These are phyloP conservation scores for Unio delphinus DNA, from an alignment of 2,888 invertebrate species.

Conservation along the genomic window DNA sequence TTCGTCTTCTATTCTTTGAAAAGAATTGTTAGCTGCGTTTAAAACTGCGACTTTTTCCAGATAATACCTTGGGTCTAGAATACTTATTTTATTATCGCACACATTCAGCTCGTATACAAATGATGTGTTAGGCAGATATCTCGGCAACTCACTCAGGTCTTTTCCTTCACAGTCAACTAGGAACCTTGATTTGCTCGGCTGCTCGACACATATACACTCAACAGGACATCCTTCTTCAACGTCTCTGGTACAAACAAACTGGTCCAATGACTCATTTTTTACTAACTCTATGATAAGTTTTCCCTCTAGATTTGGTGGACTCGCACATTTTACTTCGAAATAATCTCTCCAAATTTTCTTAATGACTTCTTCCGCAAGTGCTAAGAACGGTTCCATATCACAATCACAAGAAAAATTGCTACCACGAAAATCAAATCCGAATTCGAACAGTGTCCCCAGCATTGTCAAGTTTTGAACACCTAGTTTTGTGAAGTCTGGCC, in stretches of 20 bases:
- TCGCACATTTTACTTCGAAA: slow-evolving; percentile 16
- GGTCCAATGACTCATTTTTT: neutral
- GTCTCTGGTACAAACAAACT: slow-evolving; percentile 3
- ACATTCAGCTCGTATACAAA: slow-evolving; percentile 1
- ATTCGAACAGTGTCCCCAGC: slow-evolving; percentile 14
- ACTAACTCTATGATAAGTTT: neutral
- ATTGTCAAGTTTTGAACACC: slow-evolving; percentile 9
- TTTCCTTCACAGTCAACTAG: slow-evolving; percentile 5
- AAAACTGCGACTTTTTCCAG: neutral
- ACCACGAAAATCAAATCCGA: slow-evolving; percentile 22
- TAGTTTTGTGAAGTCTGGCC: slow-evolving; percentile 20
- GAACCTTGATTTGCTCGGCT: neutral
- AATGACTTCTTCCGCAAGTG: slow-evolving; percentile 9
- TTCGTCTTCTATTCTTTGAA: too few species aligned
- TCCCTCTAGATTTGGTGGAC: slow-evolving; percentile 9
- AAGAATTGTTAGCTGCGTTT: neutral
- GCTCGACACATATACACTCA: slow-evolving; percentile 2
- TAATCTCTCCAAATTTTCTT: slow-evolving; percentile 20
- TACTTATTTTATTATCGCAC: slow-evolving; percentile 4
- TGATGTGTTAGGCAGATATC: neutral
- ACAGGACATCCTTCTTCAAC: slow-evolving; percentile 3
- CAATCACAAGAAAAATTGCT: slow-evolving; percentile 22
- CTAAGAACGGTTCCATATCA: slow-evolving; percentile 21
- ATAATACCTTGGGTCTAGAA: neutral
- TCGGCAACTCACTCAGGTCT: neutral